A percentile compares a stretch with the other conserved stretches of the same genome.
Conservation (phyloP, 2,888 invertebrate species). For the Zygogramma bicolorata region DNA sequence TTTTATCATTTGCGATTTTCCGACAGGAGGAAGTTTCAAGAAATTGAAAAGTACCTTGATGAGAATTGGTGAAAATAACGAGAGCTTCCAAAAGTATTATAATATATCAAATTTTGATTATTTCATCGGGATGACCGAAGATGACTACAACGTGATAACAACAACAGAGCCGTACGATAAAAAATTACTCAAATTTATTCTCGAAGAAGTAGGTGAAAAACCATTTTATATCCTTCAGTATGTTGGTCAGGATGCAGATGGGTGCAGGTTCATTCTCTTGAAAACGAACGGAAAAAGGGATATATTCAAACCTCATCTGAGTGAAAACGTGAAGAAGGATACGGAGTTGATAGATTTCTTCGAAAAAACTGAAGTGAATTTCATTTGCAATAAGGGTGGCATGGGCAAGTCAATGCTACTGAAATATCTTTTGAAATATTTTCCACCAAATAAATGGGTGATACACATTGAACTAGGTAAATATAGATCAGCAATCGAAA, state of each 20-base stretch:
- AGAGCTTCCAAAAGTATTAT: not conserved
- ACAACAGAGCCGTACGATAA: not conserved
- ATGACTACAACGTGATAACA: not conserved
- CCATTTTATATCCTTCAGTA: not conserved
- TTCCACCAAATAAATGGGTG: conserved; percentile 24
- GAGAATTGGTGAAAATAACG: not conserved
- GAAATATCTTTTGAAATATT: conserved; percentile 1
- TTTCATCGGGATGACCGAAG: not conserved
- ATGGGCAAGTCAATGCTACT: conserved; percentile 34
- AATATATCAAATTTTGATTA: not conserved
- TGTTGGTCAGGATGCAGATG: not conserved
- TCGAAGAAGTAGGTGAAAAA: not conserved
- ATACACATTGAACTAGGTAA: conserved; percentile 23
- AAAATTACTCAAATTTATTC: not conserved
- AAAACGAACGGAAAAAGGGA: not conserved
- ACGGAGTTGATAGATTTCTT: not conserved
- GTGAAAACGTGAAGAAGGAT: not conserved
- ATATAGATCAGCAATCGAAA: not conserved
- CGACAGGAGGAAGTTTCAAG: not conserved
- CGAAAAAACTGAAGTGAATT: not conserved
- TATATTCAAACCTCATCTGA: not conserved
- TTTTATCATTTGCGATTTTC: not conserved
- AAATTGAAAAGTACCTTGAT: not conserved
- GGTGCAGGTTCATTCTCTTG: not conserved
- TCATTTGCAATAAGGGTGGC: conserved; percentile 28